Evolutionary conservation across 2,113 vertebrate species (phyloP).

Genomic region (Phalacrocorax pelagicus): DNA sequence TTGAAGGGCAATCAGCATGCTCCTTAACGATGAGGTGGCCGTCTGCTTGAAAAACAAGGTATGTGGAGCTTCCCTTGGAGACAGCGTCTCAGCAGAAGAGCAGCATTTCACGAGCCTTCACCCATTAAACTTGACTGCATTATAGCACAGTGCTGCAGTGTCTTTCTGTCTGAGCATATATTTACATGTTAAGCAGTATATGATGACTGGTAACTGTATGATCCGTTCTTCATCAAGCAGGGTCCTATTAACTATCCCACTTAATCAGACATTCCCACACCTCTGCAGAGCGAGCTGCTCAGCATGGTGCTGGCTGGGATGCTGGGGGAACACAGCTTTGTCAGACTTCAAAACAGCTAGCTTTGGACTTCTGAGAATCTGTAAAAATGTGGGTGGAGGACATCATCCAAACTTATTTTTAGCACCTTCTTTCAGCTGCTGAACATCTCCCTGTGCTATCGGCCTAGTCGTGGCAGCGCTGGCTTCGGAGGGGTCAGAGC

Average conservation of each 20-base stretch:
- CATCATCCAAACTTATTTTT: neutral
- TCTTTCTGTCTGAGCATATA: neutral
- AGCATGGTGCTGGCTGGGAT: neutral
- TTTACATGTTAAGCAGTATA: slow-evolving; percentile 11
- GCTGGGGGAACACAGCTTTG: neutral
- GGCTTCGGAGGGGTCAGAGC: neutral
- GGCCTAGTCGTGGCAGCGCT: neutral
- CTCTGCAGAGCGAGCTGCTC: neutral
- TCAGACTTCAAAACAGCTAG: neutral
- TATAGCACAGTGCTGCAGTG: neutral
- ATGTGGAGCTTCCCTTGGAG: neutral
- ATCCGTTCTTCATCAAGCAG: neutral
- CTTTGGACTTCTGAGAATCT: neutral
- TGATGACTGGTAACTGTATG: neutral
- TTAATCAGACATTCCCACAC: neutral
- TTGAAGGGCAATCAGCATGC: neutral
- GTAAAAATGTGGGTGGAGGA: neutral
- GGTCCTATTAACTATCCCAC: neutral
- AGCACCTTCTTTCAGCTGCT: neutral
- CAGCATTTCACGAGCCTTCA: neutral
- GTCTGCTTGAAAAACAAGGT: neutral
- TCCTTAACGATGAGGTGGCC: neutral
- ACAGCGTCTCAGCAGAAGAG: neutral
- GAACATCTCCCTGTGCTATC: neutral
- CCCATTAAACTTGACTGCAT: neutral